Conservation (phyloP, 2,888 invertebrate species). For the Caenorhabditis sp. region DNA sequence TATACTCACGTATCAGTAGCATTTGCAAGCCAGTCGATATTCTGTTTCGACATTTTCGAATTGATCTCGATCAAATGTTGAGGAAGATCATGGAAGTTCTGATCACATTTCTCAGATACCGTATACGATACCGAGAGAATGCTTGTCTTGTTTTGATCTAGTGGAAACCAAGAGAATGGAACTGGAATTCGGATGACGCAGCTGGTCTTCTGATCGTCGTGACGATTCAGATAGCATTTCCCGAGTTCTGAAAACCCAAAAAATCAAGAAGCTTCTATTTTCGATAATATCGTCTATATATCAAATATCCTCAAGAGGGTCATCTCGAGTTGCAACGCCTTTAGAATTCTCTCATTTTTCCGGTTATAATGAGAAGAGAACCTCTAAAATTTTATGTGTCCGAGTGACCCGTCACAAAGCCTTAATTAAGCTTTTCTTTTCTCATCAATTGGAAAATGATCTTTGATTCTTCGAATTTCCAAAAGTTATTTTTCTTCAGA, state of each 20-base stretch:
- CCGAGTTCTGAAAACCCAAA: conserved; percentile 47
- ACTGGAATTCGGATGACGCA: conserved; percentile 78
- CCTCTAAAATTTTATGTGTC: conserved; percentile 28
- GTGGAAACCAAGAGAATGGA: conserved; percentile 78
- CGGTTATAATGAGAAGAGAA: conserved; percentile 24
- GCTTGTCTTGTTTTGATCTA: conserved; percentile 55
- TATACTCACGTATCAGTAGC: conserved; percentile 49
- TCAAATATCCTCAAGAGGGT: neutral
- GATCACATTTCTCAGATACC: conserved; percentile 72
- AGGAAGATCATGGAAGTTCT: conserved; percentile 72
- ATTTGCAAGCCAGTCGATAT: conserved; percentile 55
- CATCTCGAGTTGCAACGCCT: conserved; percentile 1
- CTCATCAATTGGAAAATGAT: neutral
- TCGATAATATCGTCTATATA: neutral
- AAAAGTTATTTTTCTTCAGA: neutral
- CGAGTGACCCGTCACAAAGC: neutral
- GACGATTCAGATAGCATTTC: conserved; percentile 68
- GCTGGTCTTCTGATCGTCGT: conserved; percentile 67
- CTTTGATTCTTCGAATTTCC: neutral
- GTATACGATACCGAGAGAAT: conserved; percentile 71
- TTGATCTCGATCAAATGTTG: conserved; percentile 62
- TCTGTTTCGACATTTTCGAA: conserved; percentile 49
- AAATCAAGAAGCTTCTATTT: no score
- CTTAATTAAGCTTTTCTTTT: conserved; percentile 30
- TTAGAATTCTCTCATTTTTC: neutral